Conservation (phyloP, 2,888 invertebrate genomes). For the Pristionchus mayeri region DNA sequence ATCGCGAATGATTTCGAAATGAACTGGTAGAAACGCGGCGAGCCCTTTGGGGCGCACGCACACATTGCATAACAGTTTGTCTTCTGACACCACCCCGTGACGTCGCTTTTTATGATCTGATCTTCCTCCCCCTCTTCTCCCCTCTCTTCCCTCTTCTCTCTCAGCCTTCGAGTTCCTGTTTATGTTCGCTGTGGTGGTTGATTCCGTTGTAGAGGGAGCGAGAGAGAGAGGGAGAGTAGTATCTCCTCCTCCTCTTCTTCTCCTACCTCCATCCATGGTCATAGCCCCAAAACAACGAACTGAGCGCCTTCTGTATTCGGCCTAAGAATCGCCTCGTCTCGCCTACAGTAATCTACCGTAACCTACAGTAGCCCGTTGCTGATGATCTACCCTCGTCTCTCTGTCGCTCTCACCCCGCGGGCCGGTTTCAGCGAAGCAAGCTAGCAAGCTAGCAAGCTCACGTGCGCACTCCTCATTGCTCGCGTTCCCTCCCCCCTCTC, state of each 20-base stretch:
- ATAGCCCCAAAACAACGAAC: conserved; percentile 44
- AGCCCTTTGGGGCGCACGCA: background rate
- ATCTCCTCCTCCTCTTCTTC: conserved; percentile 20
- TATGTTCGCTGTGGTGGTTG: conserved; percentile 22
- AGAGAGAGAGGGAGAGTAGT: conserved; percentile 30
- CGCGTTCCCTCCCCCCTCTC: background rate
- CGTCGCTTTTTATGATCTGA: background rate
- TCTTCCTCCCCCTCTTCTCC: background rate
- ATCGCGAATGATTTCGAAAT: background rate
- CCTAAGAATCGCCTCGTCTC: background rate
- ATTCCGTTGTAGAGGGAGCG: conserved; percentile 40
- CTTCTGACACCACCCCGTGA: background rate
- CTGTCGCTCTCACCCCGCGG: background rate
- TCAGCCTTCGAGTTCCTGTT: background rate
- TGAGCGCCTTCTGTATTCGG: conserved; percentile 32
- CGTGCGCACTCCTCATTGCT: background rate
- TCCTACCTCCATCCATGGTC: conserved; percentile 23
- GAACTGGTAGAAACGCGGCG: background rate
- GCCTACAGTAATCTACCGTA: background rate
- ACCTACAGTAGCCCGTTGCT: background rate
- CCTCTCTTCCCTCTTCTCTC: background rate
- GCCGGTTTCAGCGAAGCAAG: background rate
- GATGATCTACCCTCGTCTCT: background rate
- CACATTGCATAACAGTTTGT: background rate
- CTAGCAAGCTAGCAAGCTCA: no score